These are phyloP conservation scores for Nemotelus pantherinus DNA, from an alignment of 2,888 invertebrate species.

Conservation along the genomic window DNA sequence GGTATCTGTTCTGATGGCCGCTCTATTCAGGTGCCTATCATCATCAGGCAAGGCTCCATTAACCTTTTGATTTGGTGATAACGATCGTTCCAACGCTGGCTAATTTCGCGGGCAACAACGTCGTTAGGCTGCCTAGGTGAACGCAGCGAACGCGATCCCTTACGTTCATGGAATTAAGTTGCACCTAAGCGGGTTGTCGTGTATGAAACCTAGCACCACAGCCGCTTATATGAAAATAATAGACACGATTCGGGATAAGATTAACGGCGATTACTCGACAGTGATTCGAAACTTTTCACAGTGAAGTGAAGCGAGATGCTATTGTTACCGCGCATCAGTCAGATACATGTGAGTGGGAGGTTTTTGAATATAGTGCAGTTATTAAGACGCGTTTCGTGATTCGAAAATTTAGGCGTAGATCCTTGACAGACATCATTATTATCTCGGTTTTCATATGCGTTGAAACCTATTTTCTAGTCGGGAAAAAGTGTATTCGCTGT, in stretches of 20 bases:
- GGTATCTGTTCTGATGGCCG: conserved; percentile 24
- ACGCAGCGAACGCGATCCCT: conserved; percentile 39
- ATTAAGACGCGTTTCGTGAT: too few species aligned
- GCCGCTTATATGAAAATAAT: conserved; percentile 32
- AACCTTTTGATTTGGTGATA: conserved; percentile 64
- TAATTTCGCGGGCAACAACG: conserved; percentile 50
- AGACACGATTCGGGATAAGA: conserved; percentile 23
- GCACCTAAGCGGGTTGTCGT: conserved; percentile 26
- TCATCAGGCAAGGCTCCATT: conserved; percentile 59
- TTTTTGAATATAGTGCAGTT: too few species aligned
- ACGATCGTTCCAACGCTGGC: conserved; percentile 55
- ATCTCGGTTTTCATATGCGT: too few species aligned
- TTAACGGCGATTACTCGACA: not conserved
- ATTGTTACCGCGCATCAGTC: too few species aligned
- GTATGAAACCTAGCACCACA: conserved; percentile 2
- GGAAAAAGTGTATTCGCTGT: too few species aligned
- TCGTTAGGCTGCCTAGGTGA: conserved; percentile 48
- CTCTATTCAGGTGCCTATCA: conserved; percentile 45
- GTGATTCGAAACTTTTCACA: conserved; percentile 3
- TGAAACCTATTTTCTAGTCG: too few species aligned
- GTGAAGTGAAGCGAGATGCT: not conserved
- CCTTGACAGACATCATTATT: too few species aligned
- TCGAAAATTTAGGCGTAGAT: too few species aligned
- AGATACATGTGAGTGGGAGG: too few species aligned
- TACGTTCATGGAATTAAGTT: conserved; percentile 44